Conservation (phyloP, 2,113 vertebrate species). For the Pseudolaguvia tuberculata region DNA sequence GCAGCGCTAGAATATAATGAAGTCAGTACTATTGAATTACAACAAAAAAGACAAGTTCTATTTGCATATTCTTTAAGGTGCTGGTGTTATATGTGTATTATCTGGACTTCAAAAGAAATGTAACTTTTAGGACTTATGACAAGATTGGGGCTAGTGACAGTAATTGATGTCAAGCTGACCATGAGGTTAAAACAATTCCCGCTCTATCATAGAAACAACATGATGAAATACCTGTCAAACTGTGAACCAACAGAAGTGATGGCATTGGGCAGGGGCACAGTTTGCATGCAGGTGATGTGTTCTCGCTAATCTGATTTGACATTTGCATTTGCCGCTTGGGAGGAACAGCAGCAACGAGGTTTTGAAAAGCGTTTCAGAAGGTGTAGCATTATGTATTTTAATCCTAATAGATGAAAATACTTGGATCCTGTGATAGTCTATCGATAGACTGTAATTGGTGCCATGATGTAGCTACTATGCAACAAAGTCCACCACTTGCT, state of each 20-base stretch:
- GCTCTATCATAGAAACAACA: conserved; percentile 46
- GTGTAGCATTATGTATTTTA: conserved; percentile 42
- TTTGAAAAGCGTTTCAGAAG: conserved; percentile 48
- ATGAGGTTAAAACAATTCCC: conserved; percentile 47
- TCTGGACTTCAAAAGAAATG: conserved; percentile 10
- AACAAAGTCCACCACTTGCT: not conserved
- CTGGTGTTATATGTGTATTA: conserved; percentile 8
- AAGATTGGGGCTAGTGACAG: conserved; percentile 26
- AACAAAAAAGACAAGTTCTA: not conserved
- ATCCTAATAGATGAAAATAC: conserved; percentile 30
- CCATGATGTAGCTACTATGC: not conserved
- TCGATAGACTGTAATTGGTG: conserved; percentile 24
- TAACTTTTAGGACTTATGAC: conserved; percentile 34
- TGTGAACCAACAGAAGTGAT: conserved; percentile 45
- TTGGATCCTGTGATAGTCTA: conserved; percentile 34
- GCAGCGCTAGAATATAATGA: conserved; percentile 15
- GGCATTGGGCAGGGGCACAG: conserved; percentile 35
- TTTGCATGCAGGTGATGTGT: conserved; percentile 41
- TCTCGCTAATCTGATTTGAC: conserved; percentile 48
- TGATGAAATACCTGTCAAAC: conserved; percentile 45
- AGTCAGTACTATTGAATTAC: conserved; percentile 16
- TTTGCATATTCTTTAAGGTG: conserved; percentile 6
- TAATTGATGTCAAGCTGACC: conserved; percentile 32
- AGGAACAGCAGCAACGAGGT: conserved; percentile 43
- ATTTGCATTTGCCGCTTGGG: conserved; percentile 51